A percentile compares a stretch with the other conserved stretches of the same genome.
These are phyloP conservation scores for Phania funesta DNA, from an alignment of 2,888 invertebrate genomes.

Conservation along the genomic window DNA sequence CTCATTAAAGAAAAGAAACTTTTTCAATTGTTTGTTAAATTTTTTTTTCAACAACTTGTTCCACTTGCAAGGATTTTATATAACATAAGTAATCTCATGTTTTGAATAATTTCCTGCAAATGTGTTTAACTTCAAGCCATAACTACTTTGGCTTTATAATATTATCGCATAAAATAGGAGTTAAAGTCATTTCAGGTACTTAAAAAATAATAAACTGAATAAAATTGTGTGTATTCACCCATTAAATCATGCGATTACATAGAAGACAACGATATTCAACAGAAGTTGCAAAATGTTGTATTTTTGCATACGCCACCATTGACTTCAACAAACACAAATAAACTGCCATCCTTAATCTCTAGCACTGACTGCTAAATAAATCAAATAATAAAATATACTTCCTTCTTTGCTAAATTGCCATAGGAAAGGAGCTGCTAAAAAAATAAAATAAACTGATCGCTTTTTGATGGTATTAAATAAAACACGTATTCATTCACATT, in stretches of 20 bases:
- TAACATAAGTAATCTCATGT: too few species aligned
- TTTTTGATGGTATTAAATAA: slow-evolving; percentile 76
- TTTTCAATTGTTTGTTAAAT: too few species aligned
- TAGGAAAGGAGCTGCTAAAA: too few species aligned
- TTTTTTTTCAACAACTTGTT: too few species aligned
- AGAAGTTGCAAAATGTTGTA: slow-evolving; percentile 57
- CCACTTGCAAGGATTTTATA: too few species aligned
- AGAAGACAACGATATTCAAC: slow-evolving; percentile 29
- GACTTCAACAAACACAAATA: not conserved
- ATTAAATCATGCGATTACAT: slow-evolving; percentile 48
- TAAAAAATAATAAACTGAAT: slow-evolving; percentile 1
- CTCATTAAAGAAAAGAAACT: too few species aligned
- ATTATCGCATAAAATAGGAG: not conserved
- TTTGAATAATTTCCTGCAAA: too few species aligned
- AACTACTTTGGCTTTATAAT: slow-evolving; percentile 5
- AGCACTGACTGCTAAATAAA: not conserved
- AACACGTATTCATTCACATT: slow-evolving; percentile 57
- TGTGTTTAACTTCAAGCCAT: too few species aligned
- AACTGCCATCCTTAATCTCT: not conserved
- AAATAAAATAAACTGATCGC: slow-evolving; percentile 73
- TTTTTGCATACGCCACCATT: not conserved
- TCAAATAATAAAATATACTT: not conserved
- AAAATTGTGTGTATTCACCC: slow-evolving; percentile 57
- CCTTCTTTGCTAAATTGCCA: slow-evolving; percentile 11
- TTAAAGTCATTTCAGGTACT: not conserved